Evolutionary conservation across 2,113 vertebrate genomes (phyloP).

Genomic region (Murina feae): DNA sequence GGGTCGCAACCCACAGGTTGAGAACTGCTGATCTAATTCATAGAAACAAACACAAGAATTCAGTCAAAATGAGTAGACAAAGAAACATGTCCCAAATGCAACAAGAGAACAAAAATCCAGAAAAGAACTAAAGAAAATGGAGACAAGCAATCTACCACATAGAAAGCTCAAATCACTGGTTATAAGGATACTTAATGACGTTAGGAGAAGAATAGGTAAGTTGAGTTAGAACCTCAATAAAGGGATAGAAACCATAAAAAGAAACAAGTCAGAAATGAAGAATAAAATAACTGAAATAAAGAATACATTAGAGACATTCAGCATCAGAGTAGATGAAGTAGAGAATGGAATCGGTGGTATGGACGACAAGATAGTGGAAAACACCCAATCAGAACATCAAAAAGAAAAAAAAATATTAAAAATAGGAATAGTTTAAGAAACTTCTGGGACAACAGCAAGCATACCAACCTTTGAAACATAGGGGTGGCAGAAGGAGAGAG

Average conservation of each 20-base stretch:
- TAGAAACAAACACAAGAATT: background rate
- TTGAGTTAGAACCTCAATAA: background rate
- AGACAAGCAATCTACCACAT: background rate
- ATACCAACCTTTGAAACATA: background rate
- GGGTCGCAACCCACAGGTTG: no score
- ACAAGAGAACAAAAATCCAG: background rate
- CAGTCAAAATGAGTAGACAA: background rate
- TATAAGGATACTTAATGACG: background rate
- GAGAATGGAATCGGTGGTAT: background rate
- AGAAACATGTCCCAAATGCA: background rate
- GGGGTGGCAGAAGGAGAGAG: background rate
- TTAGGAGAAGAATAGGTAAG: no score
- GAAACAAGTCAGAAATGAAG: background rate
- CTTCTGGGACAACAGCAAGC: background rate
- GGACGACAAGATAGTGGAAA: background rate
- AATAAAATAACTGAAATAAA: background rate
- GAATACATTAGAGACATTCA: background rate
- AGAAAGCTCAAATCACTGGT: background rate
- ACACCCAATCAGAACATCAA: background rate
- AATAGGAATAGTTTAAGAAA: background rate
- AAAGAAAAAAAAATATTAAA: background rate
- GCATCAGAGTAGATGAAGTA: background rate
- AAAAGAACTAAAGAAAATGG: background rate
- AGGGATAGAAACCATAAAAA: background rate
- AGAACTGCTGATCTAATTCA: no score